phyloP scores from a whole-genome alignment of 2,113 vertebrate species.

The Notarius quadriscutis region DNA sequence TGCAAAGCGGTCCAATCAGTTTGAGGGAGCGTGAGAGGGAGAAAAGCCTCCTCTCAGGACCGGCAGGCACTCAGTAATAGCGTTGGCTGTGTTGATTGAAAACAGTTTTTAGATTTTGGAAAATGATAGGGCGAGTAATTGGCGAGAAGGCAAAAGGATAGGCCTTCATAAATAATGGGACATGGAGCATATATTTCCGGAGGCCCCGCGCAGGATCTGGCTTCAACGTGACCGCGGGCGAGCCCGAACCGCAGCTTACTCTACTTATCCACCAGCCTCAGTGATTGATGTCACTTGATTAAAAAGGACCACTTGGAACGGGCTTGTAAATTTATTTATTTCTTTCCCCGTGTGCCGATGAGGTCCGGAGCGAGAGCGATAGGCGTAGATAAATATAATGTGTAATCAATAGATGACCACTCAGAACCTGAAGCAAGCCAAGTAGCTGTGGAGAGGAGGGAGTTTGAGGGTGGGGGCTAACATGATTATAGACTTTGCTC shows the following conservation, averaged over 20 bases:
- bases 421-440: conserved; percentile 70
- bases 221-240: conserved; percentile 71
- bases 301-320: conserved; percentile 75
- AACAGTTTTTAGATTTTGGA: conserved; percentile 99
- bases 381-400: conserved; percentile 76
- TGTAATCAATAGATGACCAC: conserved; percentile 84
- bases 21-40: conserved; percentile 65
- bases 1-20: conserved; percentile 88
- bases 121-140: conserved; percentile 99
- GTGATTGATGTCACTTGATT: conserved; percentile 86
- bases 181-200: conserved; percentile 96
- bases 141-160: conserved; percentile 97
- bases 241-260: conserved; percentile 63
- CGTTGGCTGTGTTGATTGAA: conserved; percentile 99
- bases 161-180: conserved; percentile 97
- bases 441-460: conserved; percentile 59
- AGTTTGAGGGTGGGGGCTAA: conserved; percentile 61
- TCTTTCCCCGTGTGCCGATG: conserved; percentile 65
- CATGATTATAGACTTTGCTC: conserved; percentile 76
- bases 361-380: conserved; percentile 55
- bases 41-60: conserved; percentile 74
- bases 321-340: conserved; percentile 78
- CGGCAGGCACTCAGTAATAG: conserved; percentile 87
- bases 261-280: conserved; percentile 69
- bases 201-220: conserved; percentile 52